Conservation (phyloP, 1,140 invertebrate genomes). For the Polypedilum vanderplanki region DNA sequence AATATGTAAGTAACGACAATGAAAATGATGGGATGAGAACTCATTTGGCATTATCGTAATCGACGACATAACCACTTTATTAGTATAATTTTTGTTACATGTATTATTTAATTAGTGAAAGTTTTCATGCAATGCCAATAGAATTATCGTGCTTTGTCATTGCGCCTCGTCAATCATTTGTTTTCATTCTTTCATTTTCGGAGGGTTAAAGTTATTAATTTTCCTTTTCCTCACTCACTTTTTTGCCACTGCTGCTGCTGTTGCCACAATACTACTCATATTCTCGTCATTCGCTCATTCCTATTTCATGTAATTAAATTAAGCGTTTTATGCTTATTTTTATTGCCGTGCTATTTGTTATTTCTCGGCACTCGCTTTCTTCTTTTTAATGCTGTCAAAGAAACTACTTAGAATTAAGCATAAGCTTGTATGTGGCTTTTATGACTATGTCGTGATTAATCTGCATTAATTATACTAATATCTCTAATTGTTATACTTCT, state of each 20-base stretch:
- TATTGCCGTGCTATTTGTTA: constrained; percentile 12
- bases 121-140: background rate
- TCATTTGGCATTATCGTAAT: background rate
- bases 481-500: too few species aligned
- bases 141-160: constrained; percentile 21
- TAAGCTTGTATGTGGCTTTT: background rate
- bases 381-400: background rate
- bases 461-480: background rate
- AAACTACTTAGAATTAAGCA: background rate
- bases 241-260: background rate
- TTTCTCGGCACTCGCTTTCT: background rate
- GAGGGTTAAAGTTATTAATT: too few species aligned
- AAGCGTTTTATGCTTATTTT: constrained; percentile 26
- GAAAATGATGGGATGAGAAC: background rate
- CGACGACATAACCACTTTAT: constrained; percentile 5
- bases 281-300: background rate
- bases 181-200: background rate
- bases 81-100: constrained; percentile 15
- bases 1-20: too few species aligned
- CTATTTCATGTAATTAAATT: constrained; percentile 14
- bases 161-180: background rate
- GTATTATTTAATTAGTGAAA: constrained; percentile 2
- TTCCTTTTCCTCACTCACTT: background rate
- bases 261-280: background rate
- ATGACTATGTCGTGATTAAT: constrained; percentile 5